Evolutionary conservation across 2,888 invertebrate genomes (phyloP).

Genomic region (Protodeltote pygarga): DNA sequence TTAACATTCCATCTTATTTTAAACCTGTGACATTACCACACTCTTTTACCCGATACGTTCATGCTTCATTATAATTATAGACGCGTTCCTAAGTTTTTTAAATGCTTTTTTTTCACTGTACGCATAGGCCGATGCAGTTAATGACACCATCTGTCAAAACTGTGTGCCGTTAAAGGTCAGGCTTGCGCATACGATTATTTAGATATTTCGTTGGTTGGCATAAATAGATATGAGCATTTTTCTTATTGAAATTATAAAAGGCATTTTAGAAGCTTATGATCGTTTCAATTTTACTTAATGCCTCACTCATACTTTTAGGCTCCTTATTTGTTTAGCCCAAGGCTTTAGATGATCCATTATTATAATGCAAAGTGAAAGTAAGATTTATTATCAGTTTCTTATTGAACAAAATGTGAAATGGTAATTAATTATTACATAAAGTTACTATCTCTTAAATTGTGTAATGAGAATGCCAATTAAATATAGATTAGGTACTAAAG

Average conservation of each 20-base stretch:
- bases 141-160: constrained; percentile 62
- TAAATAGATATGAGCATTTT: constrained; percentile 25
- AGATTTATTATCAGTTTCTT: constrained; percentile 35
- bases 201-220: constrained; percentile 27
- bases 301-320: constrained; percentile 1
- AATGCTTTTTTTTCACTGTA: constrained; percentile 41
- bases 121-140: constrained; percentile 51
- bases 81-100: constrained; percentile 54
- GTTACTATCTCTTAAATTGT: constrained; percentile 26
- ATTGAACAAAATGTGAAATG: constrained; percentile 41
- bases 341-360: constrained; percentile 41
- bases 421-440: constrained; percentile 39
- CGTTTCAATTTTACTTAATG: not conserved
- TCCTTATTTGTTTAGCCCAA: constrained; percentile 23
- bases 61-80: constrained; percentile 65
- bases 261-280: constrained; percentile 4
- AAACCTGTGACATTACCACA: constrained; percentile 66
- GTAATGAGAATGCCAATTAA: constrained; percentile 32
- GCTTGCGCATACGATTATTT: constrained; percentile 36
- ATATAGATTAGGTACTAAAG: constrained; percentile 25
- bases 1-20: constrained; percentile 74
- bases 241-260: constrained; percentile 16
- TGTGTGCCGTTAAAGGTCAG: constrained; percentile 50
- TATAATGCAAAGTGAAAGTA: constrained; percentile 43
- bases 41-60: constrained; percentile 64